Evolutionary conservation across 2,797 vertebrate genomes (phyloP), one percentile per base, ranked within the genome.

Genomic region (Xerus rutilus): DNA sequence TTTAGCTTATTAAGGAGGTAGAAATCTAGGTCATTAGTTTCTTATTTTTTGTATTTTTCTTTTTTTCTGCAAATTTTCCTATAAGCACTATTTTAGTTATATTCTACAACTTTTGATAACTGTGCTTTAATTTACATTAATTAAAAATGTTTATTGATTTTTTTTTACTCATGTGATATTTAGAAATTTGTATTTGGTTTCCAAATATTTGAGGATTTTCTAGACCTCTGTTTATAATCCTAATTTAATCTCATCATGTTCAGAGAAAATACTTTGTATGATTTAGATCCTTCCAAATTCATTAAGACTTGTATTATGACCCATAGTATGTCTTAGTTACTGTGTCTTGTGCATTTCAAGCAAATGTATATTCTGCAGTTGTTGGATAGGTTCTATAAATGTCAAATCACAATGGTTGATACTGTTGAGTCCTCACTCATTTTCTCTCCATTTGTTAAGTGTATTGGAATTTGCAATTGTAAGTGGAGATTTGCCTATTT

Each of bases 171-270:
- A 30, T 81, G 25, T 67, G 23, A 78, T n/a, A 82, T 74, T 76
- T 92, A 92, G 4, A 69, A 67, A 25, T 43, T 69, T 86, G 39
- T 67, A 20, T n/a, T 89, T 76, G 47, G 30, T 47, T 74, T 86
- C 43, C 86, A 86, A 79, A 78, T 85, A 73, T 14, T 85, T 95
- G 69, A n/a, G 43, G 11, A 25, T 54, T 89, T 91, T 78, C 83
- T 76, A 77, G 6, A 28, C 73, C 25, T 83, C 47, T 73, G 15
- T 78, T 73, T 64, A 77, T 77, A 65, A 65, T 92, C 49, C 25
- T 84, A 78, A 83, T 83, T 25, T 84, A 78, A 83, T 83, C 47
- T 76, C 35, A 76, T 47, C 73, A 21, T 84, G 73, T 10, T 67
- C 52, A 87, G 64, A 88, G 45, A 45, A 77, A 77, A 77, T 21